Conservation (phyloP, 2,113 vertebrate species). For the Syngnathus floridae region DNA sequence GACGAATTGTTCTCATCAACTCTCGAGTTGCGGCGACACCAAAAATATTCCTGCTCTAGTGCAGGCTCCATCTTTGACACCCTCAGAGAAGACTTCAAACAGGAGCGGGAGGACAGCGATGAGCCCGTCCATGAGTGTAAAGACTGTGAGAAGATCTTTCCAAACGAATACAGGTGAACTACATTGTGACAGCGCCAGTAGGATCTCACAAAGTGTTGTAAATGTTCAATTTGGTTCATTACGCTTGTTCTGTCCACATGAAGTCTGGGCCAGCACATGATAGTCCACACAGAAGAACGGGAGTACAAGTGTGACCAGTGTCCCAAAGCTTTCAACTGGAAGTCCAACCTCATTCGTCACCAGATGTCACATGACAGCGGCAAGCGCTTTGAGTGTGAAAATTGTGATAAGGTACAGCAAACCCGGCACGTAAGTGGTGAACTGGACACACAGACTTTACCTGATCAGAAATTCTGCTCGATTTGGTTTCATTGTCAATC, state of each 20-base stretch:
- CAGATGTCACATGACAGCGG: constrained; percentile 99
- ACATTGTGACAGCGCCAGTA: too few relatives aligned
- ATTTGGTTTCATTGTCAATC: constrained; percentile 2
- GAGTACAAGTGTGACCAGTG: constrained; percentile 99
- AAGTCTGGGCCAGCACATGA: constrained; percentile 98
- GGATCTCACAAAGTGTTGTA: neutral
- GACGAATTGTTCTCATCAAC: constrained; percentile 92
- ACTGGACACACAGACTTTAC: constrained; percentile 55
- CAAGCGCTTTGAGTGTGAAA: constrained; percentile 99
- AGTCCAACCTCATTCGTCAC: constrained; percentile 99
- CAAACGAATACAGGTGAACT: constrained; percentile 90
- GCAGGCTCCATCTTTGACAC: constrained; percentile 78
- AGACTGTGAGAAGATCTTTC: constrained; percentile 97
- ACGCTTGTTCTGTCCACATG: constrained; percentile 17
- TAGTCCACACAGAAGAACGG: constrained; percentile 93
- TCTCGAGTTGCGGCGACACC: constrained; percentile 87
- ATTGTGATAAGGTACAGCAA: constrained; percentile 95
- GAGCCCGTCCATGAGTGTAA: constrained; percentile 90
- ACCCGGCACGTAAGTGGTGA: constrained; percentile 71
- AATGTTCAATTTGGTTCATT: neutral
- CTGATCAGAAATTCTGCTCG: constrained; percentile 30
- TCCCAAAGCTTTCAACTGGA: constrained; percentile 99
- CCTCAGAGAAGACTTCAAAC: constrained; percentile 83
- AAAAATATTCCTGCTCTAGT: constrained; percentile 83
- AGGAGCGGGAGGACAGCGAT: constrained; percentile 79